Base-by-base conservation (phyloP, 2,113 vertebrate genomes). In the Colaptes auratus region DNA sequence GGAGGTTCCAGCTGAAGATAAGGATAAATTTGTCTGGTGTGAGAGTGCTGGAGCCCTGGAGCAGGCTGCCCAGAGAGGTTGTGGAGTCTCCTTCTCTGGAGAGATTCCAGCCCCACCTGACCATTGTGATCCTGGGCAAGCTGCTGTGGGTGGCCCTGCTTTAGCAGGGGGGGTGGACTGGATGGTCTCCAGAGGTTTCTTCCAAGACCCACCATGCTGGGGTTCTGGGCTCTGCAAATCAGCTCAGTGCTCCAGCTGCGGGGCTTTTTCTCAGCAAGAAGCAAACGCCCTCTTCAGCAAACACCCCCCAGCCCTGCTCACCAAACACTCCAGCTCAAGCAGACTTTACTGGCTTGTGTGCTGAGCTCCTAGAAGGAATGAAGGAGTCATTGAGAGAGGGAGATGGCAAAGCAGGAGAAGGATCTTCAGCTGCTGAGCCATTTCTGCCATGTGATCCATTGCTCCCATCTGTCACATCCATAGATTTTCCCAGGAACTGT, bases 281-380 rank as follows among this genome's bases (percentile, higher is more conserved):
- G 24, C 44, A 31, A 74, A 35, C 19, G 14, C 15, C 35, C 27
- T 6, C 25, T 12, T 1, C 53, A 48, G 59, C 46, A 28, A 23
- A 46, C 3, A 1, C 23, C 17, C 21, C 10, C 31, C 36, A 12
- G 52, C 52, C 23, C 64, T 11, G 63, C 46, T 28, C 55, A 15
- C 11, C 27, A 4, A 23, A 9, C 2, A 1, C 50, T 11, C 13
- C 12, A 0, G 52, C 35, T 3, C 61, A 2, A 0, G 1, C 36
- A 15, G 3, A 10, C 7, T 7, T 3, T 3, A 4, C 11, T 1
- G 3, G 15, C 30, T 1, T 0, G 27, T 4, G 20, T 5, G 0
- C 18, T 15, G 65, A 33, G 70, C 28, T 23, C 35, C 35, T 7
- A 5, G 20, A 10, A n/a, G 44, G 55, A 46, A 52, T 1, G 25